Base-by-base conservation (phyloP, 2,888 invertebrate species). In the Drosophila silvestris region DNA sequence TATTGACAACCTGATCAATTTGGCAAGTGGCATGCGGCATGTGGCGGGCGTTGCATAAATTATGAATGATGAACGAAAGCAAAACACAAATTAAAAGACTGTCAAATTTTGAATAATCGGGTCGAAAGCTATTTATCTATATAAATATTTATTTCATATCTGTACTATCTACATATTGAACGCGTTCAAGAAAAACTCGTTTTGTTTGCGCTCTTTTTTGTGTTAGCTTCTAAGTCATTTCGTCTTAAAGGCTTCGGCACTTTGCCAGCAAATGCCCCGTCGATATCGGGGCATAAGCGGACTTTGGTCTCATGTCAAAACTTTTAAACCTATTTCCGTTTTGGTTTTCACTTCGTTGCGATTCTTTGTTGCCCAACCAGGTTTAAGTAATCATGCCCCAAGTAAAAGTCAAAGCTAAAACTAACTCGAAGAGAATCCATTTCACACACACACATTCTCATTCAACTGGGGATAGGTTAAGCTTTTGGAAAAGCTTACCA, bases 201-300 rank as follows among this genome's bases (percentile, higher is more conserved):
- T 70, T 61, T 71, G 30, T 41, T 50, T 70, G 59, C 39, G 53
- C 54, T 61, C 30, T 39, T 32, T 66, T 30, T 28, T 70, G 19
- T 33, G 41, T 44, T 77, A 58, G 52, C 47, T 41, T 66, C 59
- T 79, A 67, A 78, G 79, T 50, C 78, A 68, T 66, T 78, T 62
- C n/a, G 56, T 60, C 66, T 82, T 71, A 82, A 69, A 71, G 75
- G 79, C 75, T 80, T 77, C 44, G 51, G 53, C 51, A 41, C 47
- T 50, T 30, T 41, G 41, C 71, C 74, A 73, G 67, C 64, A 76
- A 83, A 74, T 81, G 57, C 74, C 66, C 76, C 68, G 22, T 77
- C 72, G 69, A 74, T 84, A 85, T 79, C 77, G 73, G 63, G 72
- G 63, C 76, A 71, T 81, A 89, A 75, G 69, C 85, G 74, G 75